Conservation (phyloP, 2,888 invertebrate species). For the Pedicia rivosa region DNA sequence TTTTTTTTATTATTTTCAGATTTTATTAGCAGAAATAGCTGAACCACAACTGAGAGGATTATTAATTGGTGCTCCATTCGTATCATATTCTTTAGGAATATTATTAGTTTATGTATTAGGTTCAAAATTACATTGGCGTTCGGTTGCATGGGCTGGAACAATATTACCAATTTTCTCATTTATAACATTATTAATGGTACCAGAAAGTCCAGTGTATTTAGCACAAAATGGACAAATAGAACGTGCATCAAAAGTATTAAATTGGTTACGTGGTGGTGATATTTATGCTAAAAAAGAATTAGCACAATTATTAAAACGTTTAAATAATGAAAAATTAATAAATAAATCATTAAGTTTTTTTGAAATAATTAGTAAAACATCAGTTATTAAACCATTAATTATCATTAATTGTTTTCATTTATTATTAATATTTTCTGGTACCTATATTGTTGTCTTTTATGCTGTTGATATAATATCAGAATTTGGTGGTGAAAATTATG, state of each 20-base stretch:
- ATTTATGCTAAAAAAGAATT: constrained; percentile 40
- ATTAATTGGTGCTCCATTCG: constrained; percentile 53
- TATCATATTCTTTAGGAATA: constrained; percentile 60
- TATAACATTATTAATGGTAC: constrained; percentile 42
- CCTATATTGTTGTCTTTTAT: constrained; percentile 63
- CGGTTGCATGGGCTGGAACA: constrained; percentile 46
- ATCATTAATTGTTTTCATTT: constrained; percentile 58
- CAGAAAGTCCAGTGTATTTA: constrained; percentile 63
- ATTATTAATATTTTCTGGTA: constrained; percentile 57
- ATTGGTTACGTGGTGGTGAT: constrained; percentile 42
- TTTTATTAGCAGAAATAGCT: constrained; percentile 58
- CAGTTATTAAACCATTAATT: constrained; percentile 52
- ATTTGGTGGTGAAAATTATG: constrained; percentile 31
- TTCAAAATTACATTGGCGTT: constrained; percentile 48
- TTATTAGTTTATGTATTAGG: constrained; percentile 56
- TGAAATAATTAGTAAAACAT: constrained; percentile 36
- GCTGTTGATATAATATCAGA: constrained; percentile 55
- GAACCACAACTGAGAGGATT: constrained; percentile 53
- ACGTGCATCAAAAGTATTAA: constrained; percentile 38
- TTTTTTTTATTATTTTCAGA: constrained; percentile 32
- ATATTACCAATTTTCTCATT: constrained; percentile 42
- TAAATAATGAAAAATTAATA: constrained; percentile 39
- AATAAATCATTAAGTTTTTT: constrained; percentile 36
- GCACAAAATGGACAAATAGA: constrained; percentile 39
- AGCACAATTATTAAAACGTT: constrained; percentile 41